Percentiles rank a stretch among this genome's conserved stretches.
Conservation (phyloP, 2,888 invertebrate species). For the Oscheius onirici region DNA sequence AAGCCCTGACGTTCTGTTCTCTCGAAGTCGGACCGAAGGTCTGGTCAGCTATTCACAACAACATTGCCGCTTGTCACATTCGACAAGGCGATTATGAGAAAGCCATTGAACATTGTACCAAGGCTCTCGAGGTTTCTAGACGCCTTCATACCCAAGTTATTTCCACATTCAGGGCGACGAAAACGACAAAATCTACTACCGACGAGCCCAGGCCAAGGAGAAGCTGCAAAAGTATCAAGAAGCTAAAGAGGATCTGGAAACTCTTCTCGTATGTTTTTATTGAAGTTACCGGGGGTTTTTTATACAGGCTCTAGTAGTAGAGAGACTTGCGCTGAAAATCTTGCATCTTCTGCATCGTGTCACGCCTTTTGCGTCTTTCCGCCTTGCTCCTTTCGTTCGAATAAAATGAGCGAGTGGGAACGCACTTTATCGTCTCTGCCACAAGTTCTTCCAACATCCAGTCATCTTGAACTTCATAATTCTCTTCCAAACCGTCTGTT, state of each 20-base stretch:
- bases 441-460: too few relatives aligned
- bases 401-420: too few relatives aligned
- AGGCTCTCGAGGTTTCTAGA: conserved; percentile 41
- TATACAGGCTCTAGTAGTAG: too few relatives aligned
- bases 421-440: too few relatives aligned
- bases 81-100: conserved; percentile 51
- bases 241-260: conserved; percentile 20
- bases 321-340: too few relatives aligned
- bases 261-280: neutral
- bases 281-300: too few relatives aligned
- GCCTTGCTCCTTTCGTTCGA: too few relatives aligned
- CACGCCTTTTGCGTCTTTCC: too few relatives aligned
- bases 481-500: too few relatives aligned
- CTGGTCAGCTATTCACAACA: conserved; percentile 42
- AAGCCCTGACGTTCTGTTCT: conserved; percentile 3
- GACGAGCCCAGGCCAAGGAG: conserved; percentile 49
- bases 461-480: too few relatives aligned
- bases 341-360: too few relatives aligned
- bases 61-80: conserved; percentile 55
- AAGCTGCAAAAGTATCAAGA: conserved; percentile 47
- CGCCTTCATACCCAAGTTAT: neutral
- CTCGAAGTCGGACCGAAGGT: neutral
- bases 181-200: conserved; percentile 50
- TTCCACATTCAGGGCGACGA: conserved; percentile 28
- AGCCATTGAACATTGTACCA: conserved; percentile 46